Conservation (phyloP, 2,113 vertebrate species). For the Hirundichthys speculiger region DNA sequence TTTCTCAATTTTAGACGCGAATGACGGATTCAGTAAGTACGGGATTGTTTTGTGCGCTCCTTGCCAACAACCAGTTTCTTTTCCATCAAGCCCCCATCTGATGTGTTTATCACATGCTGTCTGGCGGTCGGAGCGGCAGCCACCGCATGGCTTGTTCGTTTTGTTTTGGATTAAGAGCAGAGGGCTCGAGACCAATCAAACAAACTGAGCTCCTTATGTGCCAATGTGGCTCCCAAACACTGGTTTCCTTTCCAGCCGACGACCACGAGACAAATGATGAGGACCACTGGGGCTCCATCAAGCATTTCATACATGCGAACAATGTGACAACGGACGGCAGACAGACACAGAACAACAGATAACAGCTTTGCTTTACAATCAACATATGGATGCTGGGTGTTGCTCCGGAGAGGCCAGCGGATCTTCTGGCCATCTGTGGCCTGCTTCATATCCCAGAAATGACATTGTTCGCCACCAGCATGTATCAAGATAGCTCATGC, state of each 20-base stretch:
- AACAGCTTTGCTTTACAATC: constrained; percentile 68
- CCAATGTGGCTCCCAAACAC: constrained; percentile 60
- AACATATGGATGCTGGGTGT: constrained; percentile 73
- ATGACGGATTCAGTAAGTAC: constrained; percentile 12
- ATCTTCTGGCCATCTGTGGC: constrained; percentile 75
- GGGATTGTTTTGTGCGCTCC: constrained; percentile 30
- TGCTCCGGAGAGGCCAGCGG: constrained; percentile 62
- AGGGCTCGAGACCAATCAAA: constrained; percentile 66
- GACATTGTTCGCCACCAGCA: constrained; percentile 18
- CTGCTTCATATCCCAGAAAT: constrained; percentile 33
- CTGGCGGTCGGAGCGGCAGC: constrained; percentile 29
- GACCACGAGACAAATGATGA: constrained; percentile 51
- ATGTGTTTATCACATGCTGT: constrained; percentile 66
- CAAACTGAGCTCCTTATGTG: constrained; percentile 65
- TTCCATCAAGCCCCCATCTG: constrained; percentile 51
- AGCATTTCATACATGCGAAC: constrained; percentile 64
- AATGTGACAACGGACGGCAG: constrained; percentile 29
- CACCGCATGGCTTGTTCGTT: constrained; percentile 59
- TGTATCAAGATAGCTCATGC: constrained; percentile 16
- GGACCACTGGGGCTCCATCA: constrained; percentile 35
- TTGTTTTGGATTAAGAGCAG: constrained; percentile 76
- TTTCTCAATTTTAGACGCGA: constrained; percentile 5
- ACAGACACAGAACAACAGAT: constrained; percentile 39
- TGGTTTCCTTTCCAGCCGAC: constrained; percentile 47
- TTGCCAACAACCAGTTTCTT: constrained; percentile 36